Evolutionary conservation across 2,797 vertebrate genomes (phyloP).

Genomic region (Gambusia yucatana): DNA sequence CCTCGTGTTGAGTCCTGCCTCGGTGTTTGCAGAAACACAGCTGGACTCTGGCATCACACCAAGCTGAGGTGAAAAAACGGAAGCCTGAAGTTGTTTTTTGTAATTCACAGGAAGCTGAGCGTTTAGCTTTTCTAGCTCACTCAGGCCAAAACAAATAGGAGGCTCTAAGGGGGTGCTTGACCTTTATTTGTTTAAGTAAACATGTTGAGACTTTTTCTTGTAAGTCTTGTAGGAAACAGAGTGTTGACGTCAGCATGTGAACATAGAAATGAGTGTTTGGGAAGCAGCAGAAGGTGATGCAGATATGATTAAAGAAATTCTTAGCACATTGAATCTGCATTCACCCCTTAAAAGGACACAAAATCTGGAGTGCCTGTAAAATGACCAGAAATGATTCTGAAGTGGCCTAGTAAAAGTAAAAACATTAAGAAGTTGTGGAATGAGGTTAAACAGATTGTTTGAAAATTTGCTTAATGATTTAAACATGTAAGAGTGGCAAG

Average conservation of each 20-base stretch:
- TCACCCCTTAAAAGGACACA: neutral
- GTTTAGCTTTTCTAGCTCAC: slow-evolving; percentile 15
- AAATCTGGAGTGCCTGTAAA: no score
- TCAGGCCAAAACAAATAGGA: slow-evolving; percentile 8
- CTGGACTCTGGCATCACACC: slow-evolving; percentile 35
- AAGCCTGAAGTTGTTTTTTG: slow-evolving; percentile 11
- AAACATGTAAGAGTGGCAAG: neutral
- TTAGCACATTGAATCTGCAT: neutral
- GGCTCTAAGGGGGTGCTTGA: slow-evolving; percentile 12
- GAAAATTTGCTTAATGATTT: neutral
- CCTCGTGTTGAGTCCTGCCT: neutral
- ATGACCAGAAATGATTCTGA: no score
- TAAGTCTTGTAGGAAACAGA: slow-evolving; percentile 20
- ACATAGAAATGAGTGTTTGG: neutral
- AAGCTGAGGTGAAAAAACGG: slow-evolving; percentile 42
- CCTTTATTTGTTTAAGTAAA: slow-evolving; percentile 33
- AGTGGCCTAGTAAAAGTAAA: no score
- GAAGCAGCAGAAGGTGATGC: neutral
- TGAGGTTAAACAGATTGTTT: neutral
- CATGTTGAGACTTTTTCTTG: slow-evolving; percentile 8
- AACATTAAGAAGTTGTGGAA: no score
- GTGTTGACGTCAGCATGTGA: neutral
- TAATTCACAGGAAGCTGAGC: slow-evolving; percentile 37
- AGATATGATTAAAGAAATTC: neutral
- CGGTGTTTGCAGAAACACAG: slow-evolving; percentile 8